Conservation (phyloP, 2,888 invertebrate species). For the Sceliomorpha sp. region DNA sequence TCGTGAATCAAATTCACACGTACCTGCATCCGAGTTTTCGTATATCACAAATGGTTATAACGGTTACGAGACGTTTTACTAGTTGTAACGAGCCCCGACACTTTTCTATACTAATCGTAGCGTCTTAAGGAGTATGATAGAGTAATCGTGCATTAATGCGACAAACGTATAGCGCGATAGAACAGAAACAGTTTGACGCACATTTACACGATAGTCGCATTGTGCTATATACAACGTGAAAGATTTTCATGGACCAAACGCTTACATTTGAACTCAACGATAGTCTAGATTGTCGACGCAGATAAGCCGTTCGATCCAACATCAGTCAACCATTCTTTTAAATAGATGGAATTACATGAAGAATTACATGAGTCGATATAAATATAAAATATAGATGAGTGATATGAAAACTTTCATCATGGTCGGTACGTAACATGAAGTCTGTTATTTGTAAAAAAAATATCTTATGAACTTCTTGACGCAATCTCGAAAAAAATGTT, state of each 20-base stretch:
- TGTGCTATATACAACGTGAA: background rate
- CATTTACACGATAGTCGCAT: no score
- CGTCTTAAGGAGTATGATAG: background rate
- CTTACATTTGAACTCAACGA: background rate
- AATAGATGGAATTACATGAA: background rate
- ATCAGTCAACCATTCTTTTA: background rate
- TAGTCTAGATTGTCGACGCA: no score
- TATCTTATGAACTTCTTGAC: background rate
- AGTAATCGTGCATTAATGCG: background rate
- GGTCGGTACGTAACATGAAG: slow-evolving; percentile 17
- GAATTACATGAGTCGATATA: slow-evolving; percentile 2
- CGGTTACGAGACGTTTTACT: slow-evolving; percentile 1
- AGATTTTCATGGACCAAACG: background rate
- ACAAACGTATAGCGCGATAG: background rate
- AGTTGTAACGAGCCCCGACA: slow-evolving; percentile 20
- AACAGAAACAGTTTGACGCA: no score
- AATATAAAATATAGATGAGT: slow-evolving; percentile 6
- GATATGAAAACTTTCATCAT: slow-evolving; percentile 20
- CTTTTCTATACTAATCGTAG: slow-evolving; percentile 12
- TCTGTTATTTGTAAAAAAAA: background rate
- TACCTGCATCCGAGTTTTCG: slow-evolving; percentile 7
- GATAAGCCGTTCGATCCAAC: background rate
- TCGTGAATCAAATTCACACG: slow-evolving; percentile 18
- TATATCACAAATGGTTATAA: slow-evolving; percentile 4
- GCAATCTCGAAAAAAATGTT: no score